Evolutionary conservation across 2,797 vertebrate species (phyloP), one percentile per base, ranked within the genome.

Genomic region (Myotis pilosus): DNA sequence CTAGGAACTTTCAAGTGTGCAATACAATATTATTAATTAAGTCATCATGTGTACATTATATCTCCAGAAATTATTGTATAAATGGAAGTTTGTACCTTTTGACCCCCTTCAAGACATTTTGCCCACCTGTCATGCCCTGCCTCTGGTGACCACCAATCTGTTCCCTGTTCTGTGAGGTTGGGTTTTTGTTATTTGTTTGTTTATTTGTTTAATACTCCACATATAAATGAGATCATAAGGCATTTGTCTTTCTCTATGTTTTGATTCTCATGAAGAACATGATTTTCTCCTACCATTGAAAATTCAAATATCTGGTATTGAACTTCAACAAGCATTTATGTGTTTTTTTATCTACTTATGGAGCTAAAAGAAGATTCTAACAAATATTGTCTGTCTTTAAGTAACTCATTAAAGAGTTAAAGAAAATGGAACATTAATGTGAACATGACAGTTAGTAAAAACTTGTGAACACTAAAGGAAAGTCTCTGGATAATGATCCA

Each of bases 251-350:
- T 80, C 51, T 71, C 64, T 51, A 36, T 28, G 30, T 44, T 80
- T 91, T 82, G 17, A 78, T 89, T 89, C 41, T 84, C 41, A 69
- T 23, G 22, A 51, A 9, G 30, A 28, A 51, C 3, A 55, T 30
- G 20, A 15, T 62, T 94, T 76, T 92, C 20, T 91, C 30, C 9
- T 57, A 60, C 23, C 2, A 38, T 0, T 60, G 28, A 78, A 80
- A 76, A 72, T 81, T 89, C 49, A 85, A 93, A 79, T 68, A 85
- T 68, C n/a, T 86, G 13, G 0, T 15, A 4, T 74, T 92, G 20
- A 87, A 80, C 41, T 90, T 95, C 19, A 88, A 57, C 13, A 86
- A 89, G 2, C 7, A 79, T 44, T 76, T 89, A 38, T 71, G 17
- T 68, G 13, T 47, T 4, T 91, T 12, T 17, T 92, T 3, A 25